Conservation (phyloP, 2,888 invertebrate species). For the Drosophila infuscata region DNA sequence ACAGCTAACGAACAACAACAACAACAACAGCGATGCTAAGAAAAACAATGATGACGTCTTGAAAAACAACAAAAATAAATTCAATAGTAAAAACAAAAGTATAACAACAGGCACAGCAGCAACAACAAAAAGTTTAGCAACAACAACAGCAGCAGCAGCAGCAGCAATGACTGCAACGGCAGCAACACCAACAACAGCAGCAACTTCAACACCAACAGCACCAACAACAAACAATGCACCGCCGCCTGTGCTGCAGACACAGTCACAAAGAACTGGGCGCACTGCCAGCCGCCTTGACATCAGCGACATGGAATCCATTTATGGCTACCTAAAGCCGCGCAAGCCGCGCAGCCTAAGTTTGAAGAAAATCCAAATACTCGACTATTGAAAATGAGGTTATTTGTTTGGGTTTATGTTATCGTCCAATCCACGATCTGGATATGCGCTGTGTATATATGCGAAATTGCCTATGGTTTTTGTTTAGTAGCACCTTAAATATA, state of each 20-base stretch:
- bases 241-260: slow-evolving; percentile 35
- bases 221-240: slow-evolving; percentile 60
- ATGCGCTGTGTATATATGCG: slow-evolving; percentile 54
- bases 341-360: slow-evolving; percentile 84
- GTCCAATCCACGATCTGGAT: slow-evolving; percentile 15
- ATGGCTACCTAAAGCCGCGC: slow-evolving; percentile 85
- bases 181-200: slow-evolving; percentile 30
- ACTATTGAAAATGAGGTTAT: slow-evolving; percentile 77
- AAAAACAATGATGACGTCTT: slow-evolving; percentile 68
- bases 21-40: slow-evolving; percentile 46
- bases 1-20: slow-evolving; percentile 66
- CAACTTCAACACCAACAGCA: slow-evolving; percentile 29
- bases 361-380: slow-evolving; percentile 84
- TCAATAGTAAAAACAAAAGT: slow-evolving; percentile 72
- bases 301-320: slow-evolving; percentile 85
- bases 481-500: slow-evolving; percentile 34
- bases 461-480: slow-evolving; percentile 36
- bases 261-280: slow-evolving; percentile 70
- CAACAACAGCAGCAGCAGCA: slow-evolving; percentile 33
- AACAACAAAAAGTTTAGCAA: slow-evolving; percentile 45
- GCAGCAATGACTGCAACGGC: slow-evolving; percentile 12
- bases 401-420: slow-evolving; percentile 45
- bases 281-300: slow-evolving; percentile 82
- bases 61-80: slow-evolving; percentile 70
- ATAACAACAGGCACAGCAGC: slow-evolving; percentile 59